These are phyloP conservation scores for Tolmerus cingulatus DNA, from an alignment of 2,888 invertebrate genomes.

Conservation along the genomic window DNA sequence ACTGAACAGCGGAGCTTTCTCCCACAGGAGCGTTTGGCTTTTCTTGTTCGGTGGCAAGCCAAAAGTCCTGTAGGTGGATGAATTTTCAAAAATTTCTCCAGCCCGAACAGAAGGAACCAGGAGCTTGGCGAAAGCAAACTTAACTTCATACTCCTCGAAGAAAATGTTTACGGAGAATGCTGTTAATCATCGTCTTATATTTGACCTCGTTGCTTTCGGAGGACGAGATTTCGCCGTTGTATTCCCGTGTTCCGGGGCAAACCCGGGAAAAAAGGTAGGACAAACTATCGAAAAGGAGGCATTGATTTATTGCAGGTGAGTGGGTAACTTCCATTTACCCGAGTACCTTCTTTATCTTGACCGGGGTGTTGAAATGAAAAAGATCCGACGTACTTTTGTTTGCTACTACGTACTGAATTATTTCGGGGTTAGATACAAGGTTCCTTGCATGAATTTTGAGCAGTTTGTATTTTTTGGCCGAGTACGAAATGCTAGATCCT, in stretches of 20 bases:
- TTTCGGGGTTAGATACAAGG: background rate
- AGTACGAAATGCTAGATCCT: background rate
- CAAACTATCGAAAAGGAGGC: conserved; percentile 4
- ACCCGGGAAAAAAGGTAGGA: background rate
- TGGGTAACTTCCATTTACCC: background rate
- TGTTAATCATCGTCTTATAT: conserved; percentile 38
- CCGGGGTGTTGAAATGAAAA: background rate
- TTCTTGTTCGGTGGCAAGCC: background rate
- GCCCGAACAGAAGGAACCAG: background rate
- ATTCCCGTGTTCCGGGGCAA: background rate
- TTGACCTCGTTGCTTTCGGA: conserved; percentile 30
- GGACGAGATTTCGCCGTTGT: background rate
- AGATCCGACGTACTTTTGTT: background rate
- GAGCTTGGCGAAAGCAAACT: conserved; percentile 1
- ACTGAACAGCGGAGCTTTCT: background rate
- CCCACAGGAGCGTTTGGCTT: background rate
- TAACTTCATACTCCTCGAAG: background rate
- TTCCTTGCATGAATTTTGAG: background rate
- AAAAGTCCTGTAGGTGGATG: background rate
- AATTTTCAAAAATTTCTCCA: conserved; percentile 10
- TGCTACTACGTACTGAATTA: background rate
- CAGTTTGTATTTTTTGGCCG: background rate
- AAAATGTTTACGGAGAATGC: background rate
- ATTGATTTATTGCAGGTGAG: conserved; percentile 15
- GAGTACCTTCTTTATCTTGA: background rate